Percentiles rank a stretch among this genome's conserved stretches.
Evolutionary conservation across 2,888 invertebrate species (phyloP).

Genomic region (Gibbula magus): DNA sequence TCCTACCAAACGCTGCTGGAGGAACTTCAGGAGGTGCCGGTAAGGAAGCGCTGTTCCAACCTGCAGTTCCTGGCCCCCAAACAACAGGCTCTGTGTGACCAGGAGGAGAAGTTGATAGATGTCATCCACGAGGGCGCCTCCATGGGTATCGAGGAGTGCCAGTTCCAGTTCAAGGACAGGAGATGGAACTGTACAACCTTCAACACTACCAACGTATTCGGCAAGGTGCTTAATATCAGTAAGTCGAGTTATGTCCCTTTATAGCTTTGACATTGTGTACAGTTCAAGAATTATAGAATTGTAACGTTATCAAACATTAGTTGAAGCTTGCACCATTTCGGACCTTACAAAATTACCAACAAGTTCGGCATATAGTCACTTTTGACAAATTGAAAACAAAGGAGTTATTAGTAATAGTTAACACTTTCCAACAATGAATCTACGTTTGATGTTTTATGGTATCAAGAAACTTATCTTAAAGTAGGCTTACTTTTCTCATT

Average conservation of each 20-base stretch:
- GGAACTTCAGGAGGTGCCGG: slow-evolving; percentile 60
- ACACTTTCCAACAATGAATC: too few relatives aligned
- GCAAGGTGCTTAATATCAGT: slow-evolving; percentile 89
- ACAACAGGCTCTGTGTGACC: slow-evolving; percentile 83
- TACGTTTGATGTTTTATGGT: too few relatives aligned
- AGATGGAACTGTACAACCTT: slow-evolving; percentile 93
- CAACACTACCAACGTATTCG: slow-evolving; percentile 87
- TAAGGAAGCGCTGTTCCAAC: slow-evolving; percentile 79
- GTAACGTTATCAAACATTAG: too few relatives aligned
- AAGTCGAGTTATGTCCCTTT: slow-evolving; percentile 76
- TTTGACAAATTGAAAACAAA: too few relatives aligned
- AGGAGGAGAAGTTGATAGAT: slow-evolving; percentile 84
- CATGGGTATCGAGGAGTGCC: slow-evolving; percentile 91
- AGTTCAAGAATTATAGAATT: too few relatives aligned
- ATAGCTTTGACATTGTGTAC: background rate
- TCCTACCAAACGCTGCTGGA: slow-evolving; percentile 72
- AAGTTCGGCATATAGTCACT: too few relatives aligned
- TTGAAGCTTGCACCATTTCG: too few relatives aligned
- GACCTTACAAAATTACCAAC: too few relatives aligned
- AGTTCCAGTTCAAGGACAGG: slow-evolving; percentile 89
- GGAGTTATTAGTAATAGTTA: too few relatives aligned
- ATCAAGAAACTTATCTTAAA: too few relatives aligned
- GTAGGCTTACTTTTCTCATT: too few relatives aligned
- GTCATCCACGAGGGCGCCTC: slow-evolving; percentile 82
- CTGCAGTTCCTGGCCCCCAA: slow-evolving; percentile 83